Percentiles rank a stretch among this genome's conserved stretches.
Conservation (phyloP, 2,888 invertebrate genomes). For the Cerastoderma edule region DNA sequence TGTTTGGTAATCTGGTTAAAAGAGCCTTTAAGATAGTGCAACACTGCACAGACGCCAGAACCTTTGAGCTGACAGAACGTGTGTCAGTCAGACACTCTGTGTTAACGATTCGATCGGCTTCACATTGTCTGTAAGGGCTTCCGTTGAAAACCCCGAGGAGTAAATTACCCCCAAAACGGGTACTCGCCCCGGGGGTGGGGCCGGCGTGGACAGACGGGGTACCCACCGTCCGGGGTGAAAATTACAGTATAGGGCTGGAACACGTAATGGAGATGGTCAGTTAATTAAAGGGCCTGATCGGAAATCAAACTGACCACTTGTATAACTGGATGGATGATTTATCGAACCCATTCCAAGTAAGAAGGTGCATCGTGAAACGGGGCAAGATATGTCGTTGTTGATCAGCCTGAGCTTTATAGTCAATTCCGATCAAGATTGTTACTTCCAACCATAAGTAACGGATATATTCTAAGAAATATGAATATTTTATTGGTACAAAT, state of each 20-base stretch:
- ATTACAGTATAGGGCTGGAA: slow-evolving; percentile 40
- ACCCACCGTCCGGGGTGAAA: slow-evolving; percentile 28
- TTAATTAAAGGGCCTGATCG: slow-evolving; percentile 56
- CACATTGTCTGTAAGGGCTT: slow-evolving; percentile 20
- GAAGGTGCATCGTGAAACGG: neutral
- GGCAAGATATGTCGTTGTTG: too few species aligned
- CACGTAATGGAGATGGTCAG: slow-evolving; percentile 51
- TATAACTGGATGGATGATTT: slow-evolving; percentile 44
- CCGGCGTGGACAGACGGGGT: slow-evolving; percentile 12
- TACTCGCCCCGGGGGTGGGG: slow-evolving; percentile 18
- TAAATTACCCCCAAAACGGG: slow-evolving; percentile 27
- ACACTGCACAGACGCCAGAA: neutral
- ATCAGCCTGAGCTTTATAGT: too few species aligned
- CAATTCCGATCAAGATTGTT: too few species aligned
- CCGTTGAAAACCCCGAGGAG: slow-evolving; percentile 26
- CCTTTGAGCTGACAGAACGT: slow-evolving; percentile 11
- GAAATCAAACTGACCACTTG: slow-evolving; percentile 43
- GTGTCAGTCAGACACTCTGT: slow-evolving; percentile 14
- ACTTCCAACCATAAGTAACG: too few species aligned
- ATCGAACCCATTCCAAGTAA: slow-evolving; percentile 20
- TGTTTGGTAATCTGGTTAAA: too few species aligned
- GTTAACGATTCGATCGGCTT: slow-evolving; percentile 20
- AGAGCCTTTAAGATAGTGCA: neutral
- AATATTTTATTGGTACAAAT: too few species aligned
- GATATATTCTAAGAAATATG: too few species aligned